These are phyloP conservation scores for Mystacides longicornis DNA, from an alignment of 2,888 invertebrate species.

Conservation along the genomic window DNA sequence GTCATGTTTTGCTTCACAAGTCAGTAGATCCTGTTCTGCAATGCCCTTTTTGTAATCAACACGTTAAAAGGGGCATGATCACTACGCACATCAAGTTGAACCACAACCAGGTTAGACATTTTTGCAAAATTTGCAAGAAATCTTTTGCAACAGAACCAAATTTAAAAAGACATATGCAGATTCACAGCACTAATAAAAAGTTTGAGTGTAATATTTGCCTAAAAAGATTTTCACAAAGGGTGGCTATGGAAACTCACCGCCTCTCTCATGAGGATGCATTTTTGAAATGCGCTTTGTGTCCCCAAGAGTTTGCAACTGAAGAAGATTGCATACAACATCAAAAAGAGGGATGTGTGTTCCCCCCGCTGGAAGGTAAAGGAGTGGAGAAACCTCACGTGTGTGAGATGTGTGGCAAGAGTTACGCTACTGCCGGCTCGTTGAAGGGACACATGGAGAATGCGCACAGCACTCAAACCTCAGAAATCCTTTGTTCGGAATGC, in stretches of 20 bases:
- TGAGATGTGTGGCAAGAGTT: conserved; percentile 45
- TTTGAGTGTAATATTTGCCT: conserved; percentile 45
- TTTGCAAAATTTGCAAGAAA: conserved; percentile 39
- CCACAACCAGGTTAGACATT: conserved; percentile 42
- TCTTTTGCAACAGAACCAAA: conserved; percentile 47
- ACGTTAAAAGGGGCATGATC: conserved; percentile 38
- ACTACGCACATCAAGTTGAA: conserved; percentile 46
- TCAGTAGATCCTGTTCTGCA: conserved; percentile 34
- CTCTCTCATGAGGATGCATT: conserved; percentile 37
- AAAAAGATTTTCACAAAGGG: conserved; percentile 44
- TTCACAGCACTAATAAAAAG: conserved; percentile 41
- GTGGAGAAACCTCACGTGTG: conserved; percentile 40
- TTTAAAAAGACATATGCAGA: conserved; percentile 46
- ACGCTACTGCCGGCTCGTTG: conserved; percentile 41
- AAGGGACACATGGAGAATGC: conserved; percentile 41
- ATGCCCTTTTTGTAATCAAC: conserved; percentile 42
- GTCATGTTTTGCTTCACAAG: conserved; percentile 43
- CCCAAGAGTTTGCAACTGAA: conserved; percentile 36
- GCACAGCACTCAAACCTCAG: conserved; percentile 33
- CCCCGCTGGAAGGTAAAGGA: conserved; percentile 34
- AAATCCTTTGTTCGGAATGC: conserved; percentile 38
- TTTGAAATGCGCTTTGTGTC: conserved; percentile 39
- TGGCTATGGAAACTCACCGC: conserved; percentile 46
- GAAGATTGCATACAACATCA: conserved; percentile 27
- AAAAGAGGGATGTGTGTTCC: conserved; percentile 29